Conservation (phyloP, 2,888 invertebrate genomes). For the Sericinus montela region DNA sequence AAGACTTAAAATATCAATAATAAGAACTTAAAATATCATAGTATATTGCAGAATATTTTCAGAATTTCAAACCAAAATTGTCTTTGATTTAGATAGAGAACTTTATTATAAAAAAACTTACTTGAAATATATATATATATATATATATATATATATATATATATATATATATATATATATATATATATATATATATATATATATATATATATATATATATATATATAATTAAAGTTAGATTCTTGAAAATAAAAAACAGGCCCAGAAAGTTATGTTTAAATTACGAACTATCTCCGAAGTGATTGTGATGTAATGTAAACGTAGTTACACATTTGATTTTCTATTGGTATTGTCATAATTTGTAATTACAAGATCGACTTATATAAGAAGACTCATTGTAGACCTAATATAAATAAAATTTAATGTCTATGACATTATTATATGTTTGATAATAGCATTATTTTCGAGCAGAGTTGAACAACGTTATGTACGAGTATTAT, state of each 20-base stretch:
- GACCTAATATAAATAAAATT: constrained; percentile 42
- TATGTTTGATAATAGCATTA: constrained; percentile 27
- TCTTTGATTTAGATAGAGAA: too few species aligned
- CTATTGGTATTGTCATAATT: constrained; percentile 37
- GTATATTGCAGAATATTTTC: too few species aligned
- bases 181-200: neutral
- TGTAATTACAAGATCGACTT: constrained; percentile 40
- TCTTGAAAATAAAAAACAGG: constrained; percentile 3
- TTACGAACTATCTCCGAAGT: constrained; percentile 21
- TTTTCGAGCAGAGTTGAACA: constrained; percentile 34
- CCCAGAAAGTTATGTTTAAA: constrained; percentile 12
- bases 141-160: too few species aligned
- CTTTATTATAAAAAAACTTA: too few species aligned
- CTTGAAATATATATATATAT: too few species aligned
- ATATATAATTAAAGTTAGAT: neutral
- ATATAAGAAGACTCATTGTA: constrained; percentile 29
- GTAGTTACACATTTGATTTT: constrained; percentile 23
- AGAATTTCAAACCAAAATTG: too few species aligned
- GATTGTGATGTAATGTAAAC: constrained; percentile 21
- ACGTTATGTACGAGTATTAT: constrained; percentile 33
- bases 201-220: neutral
- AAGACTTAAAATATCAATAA: too few species aligned
- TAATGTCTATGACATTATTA: constrained; percentile 37
- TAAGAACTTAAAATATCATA: too few species aligned
- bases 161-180: too few species aligned